A percentile compares a stretch with the other conserved stretches of the same genome.
phyloP scores from a whole-genome alignment of 2,113 vertebrate genomes.

The Corvus cornix region DNA sequence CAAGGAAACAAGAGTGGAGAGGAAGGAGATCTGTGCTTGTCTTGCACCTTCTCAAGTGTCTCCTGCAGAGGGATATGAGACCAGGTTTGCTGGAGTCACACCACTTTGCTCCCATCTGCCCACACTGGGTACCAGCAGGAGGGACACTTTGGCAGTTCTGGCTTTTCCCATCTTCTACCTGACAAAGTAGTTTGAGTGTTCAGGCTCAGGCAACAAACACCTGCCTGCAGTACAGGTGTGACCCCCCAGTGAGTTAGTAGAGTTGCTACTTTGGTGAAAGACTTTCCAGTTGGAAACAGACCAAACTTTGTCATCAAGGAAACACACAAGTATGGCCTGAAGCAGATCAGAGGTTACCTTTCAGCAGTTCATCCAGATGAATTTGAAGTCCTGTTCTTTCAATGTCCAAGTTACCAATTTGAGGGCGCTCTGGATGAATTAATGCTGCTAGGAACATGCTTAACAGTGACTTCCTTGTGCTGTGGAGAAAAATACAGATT shows the following conservation, averaged over 20 bases:
- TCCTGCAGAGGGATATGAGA: not conserved
- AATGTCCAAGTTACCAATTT: not conserved
- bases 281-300: not conserved
- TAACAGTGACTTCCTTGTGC: not conserved
- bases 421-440: not conserved
- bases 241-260: not conserved
- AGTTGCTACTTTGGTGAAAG: not conserved
- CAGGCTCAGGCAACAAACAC: not conserved
- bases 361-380: not conserved
- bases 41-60: not conserved
- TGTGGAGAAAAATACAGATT: not conserved
- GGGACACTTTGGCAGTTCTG: not conserved
- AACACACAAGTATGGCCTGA: not conserved
- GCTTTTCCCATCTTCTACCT: not conserved
- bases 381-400: not conserved
- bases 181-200: not conserved
- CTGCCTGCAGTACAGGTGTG: not conserved
- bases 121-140: not conserved
- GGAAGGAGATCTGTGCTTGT: not conserved
- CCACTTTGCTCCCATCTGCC: not conserved
- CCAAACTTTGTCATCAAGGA: not conserved
- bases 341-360: not conserved
- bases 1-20: not conserved
- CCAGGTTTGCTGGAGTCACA: not conserved
- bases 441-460: not conserved